These are phyloP conservation scores for Elaphurus davidianus DNA, from an alignment of 2,113 vertebrate species.

Conservation along the genomic window DNA sequence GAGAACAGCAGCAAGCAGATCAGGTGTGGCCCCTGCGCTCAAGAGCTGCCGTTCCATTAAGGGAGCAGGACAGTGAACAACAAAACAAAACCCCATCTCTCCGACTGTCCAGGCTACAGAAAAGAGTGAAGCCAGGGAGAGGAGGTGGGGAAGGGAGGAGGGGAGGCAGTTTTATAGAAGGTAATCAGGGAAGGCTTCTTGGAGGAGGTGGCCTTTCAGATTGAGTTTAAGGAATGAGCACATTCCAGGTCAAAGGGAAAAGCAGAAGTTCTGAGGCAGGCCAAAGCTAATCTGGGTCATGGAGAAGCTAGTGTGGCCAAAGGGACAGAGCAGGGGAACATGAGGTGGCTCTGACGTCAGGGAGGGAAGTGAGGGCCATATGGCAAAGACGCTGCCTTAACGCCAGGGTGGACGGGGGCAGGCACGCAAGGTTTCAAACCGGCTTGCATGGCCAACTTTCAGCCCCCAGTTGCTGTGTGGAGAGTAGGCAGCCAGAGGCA, in stretches of 20 bases:
- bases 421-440: neutral
- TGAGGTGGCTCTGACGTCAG: neutral
- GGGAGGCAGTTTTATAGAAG: neutral
- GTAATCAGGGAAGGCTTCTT: neutral
- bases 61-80: neutral
- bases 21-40: neutral
- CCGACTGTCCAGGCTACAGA: fast-evolving
- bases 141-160: neutral
- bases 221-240: neutral
- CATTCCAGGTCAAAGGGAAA: neutral
- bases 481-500: neutral
- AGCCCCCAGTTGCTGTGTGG: neutral
- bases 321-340: neutral
- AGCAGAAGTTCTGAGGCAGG: neutral
- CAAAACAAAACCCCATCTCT: neutral
- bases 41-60: neutral
- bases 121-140: neutral
- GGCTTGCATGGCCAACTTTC: neutral
- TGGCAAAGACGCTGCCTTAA: neutral
- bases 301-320: neutral
- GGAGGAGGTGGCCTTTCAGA: neutral
- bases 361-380: neutral
- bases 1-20: too few relatives aligned
- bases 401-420: neutral
- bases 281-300: neutral